These are phyloP conservation scores for Orius insidiosus DNA, from an alignment of 1,140 invertebrate genomes.

Conservation along the genomic window DNA sequence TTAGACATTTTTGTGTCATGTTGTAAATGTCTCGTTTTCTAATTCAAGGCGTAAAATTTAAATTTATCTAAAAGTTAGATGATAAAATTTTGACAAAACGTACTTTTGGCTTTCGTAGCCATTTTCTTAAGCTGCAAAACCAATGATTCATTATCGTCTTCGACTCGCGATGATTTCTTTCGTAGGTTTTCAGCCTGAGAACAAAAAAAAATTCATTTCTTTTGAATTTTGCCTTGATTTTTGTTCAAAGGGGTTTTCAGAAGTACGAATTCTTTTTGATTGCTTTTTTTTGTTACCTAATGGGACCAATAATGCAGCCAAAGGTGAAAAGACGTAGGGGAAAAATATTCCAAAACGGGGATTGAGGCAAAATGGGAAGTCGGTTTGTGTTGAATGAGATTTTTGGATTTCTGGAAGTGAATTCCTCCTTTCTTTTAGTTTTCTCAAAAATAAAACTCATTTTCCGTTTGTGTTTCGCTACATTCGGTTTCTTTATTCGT, in stretches of 20 bases:
- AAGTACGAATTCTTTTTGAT: constrained; percentile 7
- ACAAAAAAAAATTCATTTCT: constrained; percentile 19
- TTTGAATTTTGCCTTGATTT: neutral
- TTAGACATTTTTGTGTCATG: too few relatives aligned
- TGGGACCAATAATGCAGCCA: constrained; percentile 24
- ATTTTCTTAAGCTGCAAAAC: constrained; percentile 86
- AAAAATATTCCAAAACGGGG: constrained; percentile 13
- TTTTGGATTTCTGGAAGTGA: too few relatives aligned
- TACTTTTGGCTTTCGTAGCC: constrained; percentile 67
- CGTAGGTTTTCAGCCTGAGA: constrained; percentile 61
- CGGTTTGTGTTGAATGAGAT: neutral
- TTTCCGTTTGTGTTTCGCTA: too few relatives aligned
- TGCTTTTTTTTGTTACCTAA: constrained; percentile 16
- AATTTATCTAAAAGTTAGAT: neutral
- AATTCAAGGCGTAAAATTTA: too few relatives aligned
- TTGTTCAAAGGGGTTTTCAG: constrained; percentile 3
- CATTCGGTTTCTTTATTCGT: too few relatives aligned
- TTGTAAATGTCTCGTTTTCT: too few relatives aligned
- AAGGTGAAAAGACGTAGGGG: constrained; percentile 20
- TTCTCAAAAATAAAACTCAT: neutral
- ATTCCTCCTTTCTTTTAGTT: too few relatives aligned
- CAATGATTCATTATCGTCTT: constrained; percentile 86
- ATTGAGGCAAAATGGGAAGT: neutral
- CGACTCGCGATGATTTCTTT: constrained; percentile 69
- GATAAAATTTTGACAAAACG: constrained; percentile 21